Conservation (phyloP, 2,113 vertebrate genomes). For the Todiramphus chloris region DNA sequence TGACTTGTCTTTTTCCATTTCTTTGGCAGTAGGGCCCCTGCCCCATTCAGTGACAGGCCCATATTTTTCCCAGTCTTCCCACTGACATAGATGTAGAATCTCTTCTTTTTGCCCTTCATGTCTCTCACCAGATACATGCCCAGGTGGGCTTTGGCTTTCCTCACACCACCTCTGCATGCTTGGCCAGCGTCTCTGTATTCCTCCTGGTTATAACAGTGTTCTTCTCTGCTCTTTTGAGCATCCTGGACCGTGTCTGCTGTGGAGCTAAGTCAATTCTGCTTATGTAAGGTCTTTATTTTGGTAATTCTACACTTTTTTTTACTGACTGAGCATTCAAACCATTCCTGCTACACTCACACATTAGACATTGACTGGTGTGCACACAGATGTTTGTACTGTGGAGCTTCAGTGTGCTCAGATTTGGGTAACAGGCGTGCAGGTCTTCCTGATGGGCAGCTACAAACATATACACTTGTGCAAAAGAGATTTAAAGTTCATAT, state of each 20-base stretch:
- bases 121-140: neutral
- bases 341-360: neutral
- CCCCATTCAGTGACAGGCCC: neutral
- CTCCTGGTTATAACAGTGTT: neutral
- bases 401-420: neutral
- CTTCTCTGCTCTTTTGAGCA: neutral
- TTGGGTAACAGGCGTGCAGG: neutral
- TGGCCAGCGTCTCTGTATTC: neutral
- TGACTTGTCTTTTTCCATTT: neutral
- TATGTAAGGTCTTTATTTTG: neutral
- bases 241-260: neutral
- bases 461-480: neutral
- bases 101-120: neutral
- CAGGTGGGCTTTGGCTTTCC: neutral
- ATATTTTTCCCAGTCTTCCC: neutral
- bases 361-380: neutral
- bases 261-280: neutral
- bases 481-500: neutral
- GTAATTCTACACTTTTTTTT: neutral
- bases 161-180: neutral
- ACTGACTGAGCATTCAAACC: neutral
- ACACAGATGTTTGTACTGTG: neutral
- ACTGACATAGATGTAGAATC: neutral
- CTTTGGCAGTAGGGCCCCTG: neutral
- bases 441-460: neutral